phyloP scores from a whole-genome alignment of 2,888 invertebrate species.

The Rhingia campestris region DNA sequence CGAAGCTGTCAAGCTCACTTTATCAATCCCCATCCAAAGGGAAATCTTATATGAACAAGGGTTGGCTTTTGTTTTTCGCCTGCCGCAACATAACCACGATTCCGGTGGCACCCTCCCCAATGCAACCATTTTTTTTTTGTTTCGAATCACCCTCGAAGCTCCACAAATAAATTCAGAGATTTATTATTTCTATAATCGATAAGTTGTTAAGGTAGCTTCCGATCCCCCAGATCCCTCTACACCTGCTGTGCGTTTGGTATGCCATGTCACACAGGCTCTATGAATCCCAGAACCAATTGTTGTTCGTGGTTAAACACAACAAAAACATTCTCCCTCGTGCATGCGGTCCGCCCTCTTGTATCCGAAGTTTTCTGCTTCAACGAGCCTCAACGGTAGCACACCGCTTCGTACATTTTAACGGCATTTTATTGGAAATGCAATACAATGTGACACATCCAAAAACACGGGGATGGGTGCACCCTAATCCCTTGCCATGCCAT shows the following conservation, averaged over 20 bases:
- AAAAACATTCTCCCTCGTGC: slow-evolving; percentile 16
- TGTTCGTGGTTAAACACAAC: slow-evolving; percentile 52
- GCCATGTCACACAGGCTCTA: slow-evolving; percentile 42
- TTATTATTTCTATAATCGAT: slow-evolving; percentile 66
- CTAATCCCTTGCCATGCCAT: slow-evolving; percentile 22
- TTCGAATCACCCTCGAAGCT: not conserved
- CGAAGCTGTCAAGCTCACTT: slow-evolving; percentile 61
- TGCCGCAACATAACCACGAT: slow-evolving; percentile 18
- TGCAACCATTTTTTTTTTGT: not conserved
- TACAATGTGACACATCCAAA: slow-evolving; percentile 46
- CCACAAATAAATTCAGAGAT: slow-evolving; percentile 38
- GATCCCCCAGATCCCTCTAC: not conserved
- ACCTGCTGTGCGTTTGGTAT: not conserved
- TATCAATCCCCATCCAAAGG: slow-evolving; percentile 49
- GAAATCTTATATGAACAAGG: slow-evolving; percentile 33
- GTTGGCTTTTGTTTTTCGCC: slow-evolving; percentile 26
- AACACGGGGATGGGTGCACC: slow-evolving; percentile 16
- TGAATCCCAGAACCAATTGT: slow-evolving; percentile 54
- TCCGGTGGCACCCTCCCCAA: slow-evolving; percentile 3
- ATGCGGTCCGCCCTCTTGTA: slow-evolving; percentile 25
- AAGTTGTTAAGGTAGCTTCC: slow-evolving; percentile 27
- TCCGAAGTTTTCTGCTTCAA: slow-evolving; percentile 58
- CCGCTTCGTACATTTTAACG: slow-evolving; percentile 35
- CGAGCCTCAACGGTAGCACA: slow-evolving; percentile 40
- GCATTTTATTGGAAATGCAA: slow-evolving; percentile 58